phyloP scores from a whole-genome alignment of 2,113 vertebrate species.

The Syngnathus floridae region DNA sequence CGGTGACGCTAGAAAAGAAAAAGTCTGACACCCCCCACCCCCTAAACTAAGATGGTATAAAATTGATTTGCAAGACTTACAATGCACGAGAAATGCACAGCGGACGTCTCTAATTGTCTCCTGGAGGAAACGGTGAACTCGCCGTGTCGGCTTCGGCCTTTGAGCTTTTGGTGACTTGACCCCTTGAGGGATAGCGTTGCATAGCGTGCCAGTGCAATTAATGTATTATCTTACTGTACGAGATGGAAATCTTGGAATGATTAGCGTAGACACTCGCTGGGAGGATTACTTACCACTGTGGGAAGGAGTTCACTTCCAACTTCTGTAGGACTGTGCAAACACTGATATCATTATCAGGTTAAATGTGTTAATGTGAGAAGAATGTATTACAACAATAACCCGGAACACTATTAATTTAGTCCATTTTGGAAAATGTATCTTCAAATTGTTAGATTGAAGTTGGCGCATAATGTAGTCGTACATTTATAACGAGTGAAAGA shows the following conservation, averaged over 20 bases:
- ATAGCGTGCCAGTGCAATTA: slow-evolving; percentile 57
- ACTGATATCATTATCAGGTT: slow-evolving; percentile 16
- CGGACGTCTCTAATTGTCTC: slow-evolving; percentile 55
- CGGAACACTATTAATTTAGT: neutral
- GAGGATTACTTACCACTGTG: slow-evolving; percentile 43
- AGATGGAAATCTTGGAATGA: slow-evolving; percentile 58
- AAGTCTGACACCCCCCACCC: slow-evolving; percentile 11
- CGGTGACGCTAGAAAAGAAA: slow-evolving; percentile 58
- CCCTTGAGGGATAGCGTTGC: slow-evolving; percentile 39
- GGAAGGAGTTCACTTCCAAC: slow-evolving; percentile 39
- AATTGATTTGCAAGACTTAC: neutral
- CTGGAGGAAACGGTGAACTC: slow-evolving; percentile 39
- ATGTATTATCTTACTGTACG: slow-evolving; percentile 65
- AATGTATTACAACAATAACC: neutral
- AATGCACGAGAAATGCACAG: slow-evolving; percentile 30
- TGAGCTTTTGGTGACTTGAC: slow-evolving; percentile 35
- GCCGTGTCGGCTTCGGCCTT: slow-evolving; percentile 21
- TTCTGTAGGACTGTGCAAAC: slow-evolving; percentile 21
- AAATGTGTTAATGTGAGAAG: slow-evolving; percentile 4
- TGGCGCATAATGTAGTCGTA: neutral
- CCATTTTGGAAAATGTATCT: neutral
- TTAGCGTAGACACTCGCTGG: slow-evolving; percentile 48
- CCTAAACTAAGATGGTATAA: neutral
- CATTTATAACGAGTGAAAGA: neutral
- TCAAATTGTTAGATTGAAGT: neutral